Evolutionary conservation across 2,113 vertebrate species (phyloP).

Genomic region (Caranx melampygus): DNA sequence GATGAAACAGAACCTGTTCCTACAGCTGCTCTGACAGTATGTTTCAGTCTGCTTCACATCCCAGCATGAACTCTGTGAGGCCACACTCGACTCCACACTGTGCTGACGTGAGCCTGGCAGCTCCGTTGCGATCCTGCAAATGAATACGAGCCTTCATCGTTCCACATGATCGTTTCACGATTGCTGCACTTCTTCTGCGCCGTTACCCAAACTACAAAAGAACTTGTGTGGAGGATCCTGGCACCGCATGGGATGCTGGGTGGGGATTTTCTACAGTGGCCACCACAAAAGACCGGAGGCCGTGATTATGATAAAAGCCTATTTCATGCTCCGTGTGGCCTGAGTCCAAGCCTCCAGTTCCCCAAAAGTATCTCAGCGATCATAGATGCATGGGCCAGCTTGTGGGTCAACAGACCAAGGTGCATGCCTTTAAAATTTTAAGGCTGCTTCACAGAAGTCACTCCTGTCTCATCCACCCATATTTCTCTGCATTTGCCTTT

Average conservation of each 20-base stretch:
- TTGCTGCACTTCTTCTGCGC: constrained; percentile 43
- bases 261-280: constrained; percentile 64
- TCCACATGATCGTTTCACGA: constrained; percentile 49
- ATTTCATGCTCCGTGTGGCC: constrained; percentile 59
- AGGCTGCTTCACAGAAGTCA: constrained; percentile 6
- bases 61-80: constrained; percentile 46
- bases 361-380: constrained; percentile 53
- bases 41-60: constrained; percentile 56
- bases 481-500: background rate
- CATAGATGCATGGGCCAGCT: constrained; percentile 24
- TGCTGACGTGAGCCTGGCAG: constrained; percentile 41
- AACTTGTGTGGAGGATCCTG: constrained; percentile 46
- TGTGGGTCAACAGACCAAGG: constrained; percentile 30
- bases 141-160: constrained; percentile 27
- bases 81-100: constrained; percentile 19
- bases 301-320: constrained; percentile 61
- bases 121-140: constrained; percentile 42
- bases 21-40: constrained; percentile 45
- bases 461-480: background rate
- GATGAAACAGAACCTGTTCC: constrained; percentile 69
- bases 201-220: constrained; percentile 51
- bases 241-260: constrained; percentile 56
- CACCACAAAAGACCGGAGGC: constrained; percentile 59
- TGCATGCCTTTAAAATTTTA: constrained; percentile 21
- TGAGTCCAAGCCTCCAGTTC: constrained; percentile 47